Evolutionary conservation across 64 coral and sea anemone genomes (phyloP), one percentile per base, ranked within the genome.

Genomic region (Stylophora pistillata): DNA sequence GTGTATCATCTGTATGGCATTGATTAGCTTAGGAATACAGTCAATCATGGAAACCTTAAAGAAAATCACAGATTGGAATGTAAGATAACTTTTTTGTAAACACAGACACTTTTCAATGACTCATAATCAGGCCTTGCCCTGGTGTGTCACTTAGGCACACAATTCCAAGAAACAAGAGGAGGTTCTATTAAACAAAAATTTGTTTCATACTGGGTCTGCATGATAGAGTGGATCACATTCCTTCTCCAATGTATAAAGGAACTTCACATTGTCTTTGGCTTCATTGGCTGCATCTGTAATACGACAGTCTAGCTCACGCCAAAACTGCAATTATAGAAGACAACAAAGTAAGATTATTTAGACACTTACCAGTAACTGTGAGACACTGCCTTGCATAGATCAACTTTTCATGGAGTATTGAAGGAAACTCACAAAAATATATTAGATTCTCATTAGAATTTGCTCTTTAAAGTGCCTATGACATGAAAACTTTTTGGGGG

Each of bases 221-320:
- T 94, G 90, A 30, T 98, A 98, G 11, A 98, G 90, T 31, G 96
- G 96, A 23, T 86, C 96, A 69, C 89, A 98, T 7, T 90, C 89
- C 58, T 98, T 98, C 55, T 98, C 96, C 34, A 98, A 78, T 16
- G 96, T 98, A 78, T 98, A 98, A 1, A 98, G 86, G 56, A 90
- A 98, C 81, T 98, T 98, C 55, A 98, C 96, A 53, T 98, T 98
- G 66, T 98, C 96, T 78, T 98, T 98, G 0, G 96, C 90, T 83
- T 98, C 96, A 71, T 98, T 98, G 7, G 96, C 96, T 5, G 93
- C 93, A 56, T 98, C 96, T n/a, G 96, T 98, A 41, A 98, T 98
- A 30, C 96, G 93, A 37, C 87, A 90, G 78, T 98, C 96, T 30
- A 98, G 54, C 33, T 98, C 90, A 34, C 92, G 93, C 96, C 96